Evolutionary conservation across 2,113 vertebrate genomes (phyloP).

Genomic region (Pontoporia blainvillei): DNA sequence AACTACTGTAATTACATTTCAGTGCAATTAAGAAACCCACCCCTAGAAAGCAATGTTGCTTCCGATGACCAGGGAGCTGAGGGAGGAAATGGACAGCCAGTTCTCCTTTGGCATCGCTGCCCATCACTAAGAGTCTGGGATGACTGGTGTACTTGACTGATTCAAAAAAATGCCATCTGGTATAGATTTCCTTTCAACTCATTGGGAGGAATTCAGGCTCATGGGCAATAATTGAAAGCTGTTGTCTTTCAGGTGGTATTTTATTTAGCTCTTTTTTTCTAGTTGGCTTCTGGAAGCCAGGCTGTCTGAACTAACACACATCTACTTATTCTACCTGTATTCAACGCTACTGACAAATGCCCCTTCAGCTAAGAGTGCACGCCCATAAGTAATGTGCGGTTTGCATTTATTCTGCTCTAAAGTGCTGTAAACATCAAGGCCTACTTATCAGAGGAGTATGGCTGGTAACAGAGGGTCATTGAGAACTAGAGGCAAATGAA

Average conservation of each 20-base stretch:
- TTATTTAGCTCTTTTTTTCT: conserved; percentile 45
- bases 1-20: conserved; percentile 8
- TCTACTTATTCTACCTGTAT: conserved; percentile 67
- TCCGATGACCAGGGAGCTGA: not conserved
- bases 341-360: conserved; percentile 76
- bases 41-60: not conserved
- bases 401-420: conserved; percentile 80
- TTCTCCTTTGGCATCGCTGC: not conserved
- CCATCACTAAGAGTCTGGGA: not conserved
- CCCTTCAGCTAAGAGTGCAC: conserved; percentile 70
- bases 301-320: conserved; percentile 54
- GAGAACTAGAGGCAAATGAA: conserved; percentile 81
- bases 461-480: conserved; percentile 77
- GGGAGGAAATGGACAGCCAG: not conserved
- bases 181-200: conserved; percentile 60
- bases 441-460: conserved; percentile 77
- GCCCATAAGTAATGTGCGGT: conserved; percentile 79
- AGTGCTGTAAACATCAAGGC: conserved; percentile 82
- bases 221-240: conserved; percentile 65
- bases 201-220: conserved; percentile 56
- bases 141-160: conserved; percentile 36
- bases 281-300: conserved; percentile 57
- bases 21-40: not conserved
- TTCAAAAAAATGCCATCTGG: conserved; percentile 52
- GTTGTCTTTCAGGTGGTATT: conserved; percentile 70